Base-by-base conservation (phyloP, 2,113 vertebrate species). In the Megaptera novaeangliae region DNA sequence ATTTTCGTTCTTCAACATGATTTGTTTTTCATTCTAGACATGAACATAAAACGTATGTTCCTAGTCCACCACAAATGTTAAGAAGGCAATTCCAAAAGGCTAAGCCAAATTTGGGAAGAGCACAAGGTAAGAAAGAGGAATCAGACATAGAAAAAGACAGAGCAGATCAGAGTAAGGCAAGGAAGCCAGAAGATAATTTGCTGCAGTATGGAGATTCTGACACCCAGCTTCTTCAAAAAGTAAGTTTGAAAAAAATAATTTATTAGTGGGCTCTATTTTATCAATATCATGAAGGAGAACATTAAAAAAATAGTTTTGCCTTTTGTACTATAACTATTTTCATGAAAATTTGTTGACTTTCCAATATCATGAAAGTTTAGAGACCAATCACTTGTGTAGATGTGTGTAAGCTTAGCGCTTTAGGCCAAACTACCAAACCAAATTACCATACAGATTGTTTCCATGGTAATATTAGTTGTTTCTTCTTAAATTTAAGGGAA, bases 11-110 rank as follows among this genome's bases (percentile, higher is more conserved):
- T 96, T 89, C 27, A 71, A 1, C 4, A n/a, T 96, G n/a, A 94
- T 92, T 94, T 97, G n/a, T 74, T 41, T 68, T 97, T 97, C 17
- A 80, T 96, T 97, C 63, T 94, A 92, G 96, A 17, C 14, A 95
- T 94, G 95, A 97, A 84, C 66, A 94, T 95, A 98, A 98, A 27
- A 84, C 92, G 2, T 8, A 27, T 68, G 27, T 95, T 81, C 90
- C 98, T 94, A 98, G 98, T 59, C 97, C 98, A 83, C 98, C 97
- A 92, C 98, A 97, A 12, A 89, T 98, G 2, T 17, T 97, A 57
- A 98, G 95, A 44, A 97, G 95, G 34, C 97, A 94, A 78, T 98
- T 98, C 55, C 92, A 95, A 25, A 98, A 97, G 95, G 41, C 97
- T n/a, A 94, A 95, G 8, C 97, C 98, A 85, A 98, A 98, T 72